These are phyloP conservation scores for Andinoacara biseriatus DNA, from an alignment of 2,113 vertebrate species.

Conservation along the genomic window DNA sequence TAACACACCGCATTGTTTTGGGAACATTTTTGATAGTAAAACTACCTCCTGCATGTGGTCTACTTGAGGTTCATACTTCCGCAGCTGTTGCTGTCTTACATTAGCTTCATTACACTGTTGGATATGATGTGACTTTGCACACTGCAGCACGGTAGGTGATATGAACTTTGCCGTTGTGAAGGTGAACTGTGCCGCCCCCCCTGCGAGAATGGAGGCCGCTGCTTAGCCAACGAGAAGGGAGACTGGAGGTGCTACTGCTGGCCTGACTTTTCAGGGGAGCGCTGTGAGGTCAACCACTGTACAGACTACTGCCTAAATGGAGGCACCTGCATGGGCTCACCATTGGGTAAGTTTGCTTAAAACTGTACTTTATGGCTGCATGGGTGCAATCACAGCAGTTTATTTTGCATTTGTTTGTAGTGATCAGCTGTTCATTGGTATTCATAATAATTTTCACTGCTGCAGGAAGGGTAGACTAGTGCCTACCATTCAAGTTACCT, in stretches of 20 bases:
- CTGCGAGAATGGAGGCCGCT: conserved; percentile 96
- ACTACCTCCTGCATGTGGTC: background rate
- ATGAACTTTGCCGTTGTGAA: conserved; percentile 64
- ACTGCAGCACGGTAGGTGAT: conserved; percentile 6
- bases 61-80: background rate
- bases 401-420: background rate
- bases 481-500: background rate
- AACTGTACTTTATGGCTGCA: background rate
- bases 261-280: conserved; percentile 95
- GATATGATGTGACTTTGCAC: conserved; percentile 24
- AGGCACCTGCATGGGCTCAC: conserved; percentile 91
- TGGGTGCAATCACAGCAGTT: background rate
- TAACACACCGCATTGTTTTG: background rate
- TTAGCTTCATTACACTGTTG: background rate
- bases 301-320: conserved; percentile 95
- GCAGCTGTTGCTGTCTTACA: background rate
- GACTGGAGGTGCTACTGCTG: conserved; percentile 94
- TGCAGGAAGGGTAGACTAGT: background rate
- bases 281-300: conserved; percentile 96
- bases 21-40: background rate
- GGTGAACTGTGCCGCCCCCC: conserved; percentile 90
- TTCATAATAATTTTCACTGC: background rate
- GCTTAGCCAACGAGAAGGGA: conserved; percentile 94
- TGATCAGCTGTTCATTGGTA: background rate
- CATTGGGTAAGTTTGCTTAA: conserved; percentile 84